Base-by-base conservation (phyloP, 2,888 invertebrate species). In the Carcina quercana region DNA sequence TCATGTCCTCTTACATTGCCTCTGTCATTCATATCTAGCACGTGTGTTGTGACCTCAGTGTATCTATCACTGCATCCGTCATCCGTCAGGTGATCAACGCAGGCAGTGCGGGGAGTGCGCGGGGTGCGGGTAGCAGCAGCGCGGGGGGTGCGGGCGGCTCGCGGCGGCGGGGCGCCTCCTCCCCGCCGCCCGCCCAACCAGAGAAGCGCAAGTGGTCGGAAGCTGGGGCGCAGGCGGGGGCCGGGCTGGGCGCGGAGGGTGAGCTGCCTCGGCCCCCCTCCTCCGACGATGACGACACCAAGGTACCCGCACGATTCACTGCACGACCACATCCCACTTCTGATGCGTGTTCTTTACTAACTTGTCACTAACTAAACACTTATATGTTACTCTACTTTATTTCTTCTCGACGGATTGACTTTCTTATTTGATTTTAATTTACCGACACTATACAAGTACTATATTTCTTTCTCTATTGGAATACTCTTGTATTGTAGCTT, bases 201-300 rank as follows among this genome's bases (percentile, higher is more conserved):
- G 91, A 36, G 90, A 92, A 78, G 91, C 93, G 78, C 86, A 93
- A 55, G 92, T 92, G 50, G 65, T 85, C 88, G 11, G n/a, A n/a
- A n/a, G n/a, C n/a, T n/a, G n/a, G n/a, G 91, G 40, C 91, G 74
- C 91, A 91, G 92, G 90, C 74, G 17, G 74, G 72, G 45, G 64
- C 56, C 47, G 59, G 70, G 43, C 66, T 69, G 48, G 54, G 57
- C 45, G 54, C 58, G 31, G 64, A 63, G 42, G 61, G 59, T 35
- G 46, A 50, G 32, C 52, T 69, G 19, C 49, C 64, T 30, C 39
- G 65, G 6, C 57, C 73, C 15, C 66, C 72, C 20, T 67, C 68
- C 31, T 62, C 64, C 12, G 76, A 75, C 46, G 80, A 76, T 34
- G 76, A 78, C 38, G 71, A 73, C 40, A 75, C 75, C 37, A 82